phyloP scores from a whole-genome alignment of 2,888 invertebrate genomes.

The Ptychoptera albimana region DNA sequence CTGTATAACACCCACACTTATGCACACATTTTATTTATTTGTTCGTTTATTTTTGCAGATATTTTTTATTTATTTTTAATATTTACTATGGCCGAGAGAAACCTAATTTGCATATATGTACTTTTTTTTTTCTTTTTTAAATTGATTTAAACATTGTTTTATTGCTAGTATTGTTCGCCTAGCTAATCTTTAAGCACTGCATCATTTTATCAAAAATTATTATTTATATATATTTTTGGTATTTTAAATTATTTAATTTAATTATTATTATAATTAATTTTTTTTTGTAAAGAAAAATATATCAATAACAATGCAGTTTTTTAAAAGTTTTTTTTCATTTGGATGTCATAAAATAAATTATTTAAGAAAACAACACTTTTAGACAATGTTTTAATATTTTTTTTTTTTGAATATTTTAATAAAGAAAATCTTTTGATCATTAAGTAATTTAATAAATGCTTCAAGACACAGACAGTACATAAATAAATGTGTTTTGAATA shows the following conservation, averaged over 20 bases:
- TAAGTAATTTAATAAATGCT: too few relatives aligned
- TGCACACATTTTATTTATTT: conserved; percentile 5
- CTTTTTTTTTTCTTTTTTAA: conserved; percentile 3
- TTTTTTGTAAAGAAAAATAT: conserved; percentile 8
- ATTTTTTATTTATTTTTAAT: background rate
- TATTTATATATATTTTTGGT: too few relatives aligned
- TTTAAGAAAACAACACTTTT: background rate
- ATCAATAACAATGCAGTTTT: background rate
- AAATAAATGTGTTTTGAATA: too few relatives aligned
- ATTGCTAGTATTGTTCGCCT: conserved; percentile 9
- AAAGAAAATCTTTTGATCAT: too few relatives aligned
- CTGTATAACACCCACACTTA: conserved; percentile 15
- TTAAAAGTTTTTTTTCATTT: background rate
- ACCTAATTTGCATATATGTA: conserved; percentile 3
- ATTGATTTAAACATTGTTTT: conserved; percentile 1
- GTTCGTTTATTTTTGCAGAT: conserved; percentile 6
- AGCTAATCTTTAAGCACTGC: conserved; percentile 15
- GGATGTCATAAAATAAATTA: background rate
- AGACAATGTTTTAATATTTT: background rate
- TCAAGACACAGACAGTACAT: too few relatives aligned
- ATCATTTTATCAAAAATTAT: too few relatives aligned
- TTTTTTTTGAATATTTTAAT: too few relatives aligned
- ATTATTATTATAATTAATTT: too few relatives aligned
- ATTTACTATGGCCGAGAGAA: conserved; percentile 6
- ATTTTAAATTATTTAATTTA: too few relatives aligned